phyloP scores from a whole-genome alignment of 2,797 vertebrate species.

The Simalia tracyae region DNA sequence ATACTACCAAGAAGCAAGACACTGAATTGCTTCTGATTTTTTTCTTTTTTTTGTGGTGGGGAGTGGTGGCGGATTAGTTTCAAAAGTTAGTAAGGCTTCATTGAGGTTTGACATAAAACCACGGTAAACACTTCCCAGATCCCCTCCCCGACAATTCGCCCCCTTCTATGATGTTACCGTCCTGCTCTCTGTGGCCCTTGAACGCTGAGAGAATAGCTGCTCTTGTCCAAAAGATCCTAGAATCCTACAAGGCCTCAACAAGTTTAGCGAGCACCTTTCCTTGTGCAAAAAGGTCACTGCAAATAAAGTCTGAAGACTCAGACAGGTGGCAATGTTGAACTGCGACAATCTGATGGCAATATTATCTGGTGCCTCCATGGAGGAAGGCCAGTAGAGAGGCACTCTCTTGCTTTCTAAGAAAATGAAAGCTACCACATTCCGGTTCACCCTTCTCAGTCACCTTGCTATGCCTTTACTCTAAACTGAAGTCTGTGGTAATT shows the following conservation, averaged over 20 bases:
- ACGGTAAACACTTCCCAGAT: background rate
- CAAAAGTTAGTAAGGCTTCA: too few species aligned
- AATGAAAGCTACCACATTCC: background rate
- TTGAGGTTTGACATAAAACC: too few species aligned
- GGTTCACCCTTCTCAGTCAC: background rate
- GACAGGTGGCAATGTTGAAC: too few species aligned
- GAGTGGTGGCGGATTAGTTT: too few species aligned
- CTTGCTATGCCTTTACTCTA: background rate
- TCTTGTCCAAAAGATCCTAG: background rate
- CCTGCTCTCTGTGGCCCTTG: background rate
- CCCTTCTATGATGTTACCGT: too few species aligned
- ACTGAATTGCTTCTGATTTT: background rate
- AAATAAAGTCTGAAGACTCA: background rate
- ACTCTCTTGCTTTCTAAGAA: background rate
- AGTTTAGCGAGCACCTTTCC: background rate
- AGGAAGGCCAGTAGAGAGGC: background rate
- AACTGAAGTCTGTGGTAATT: background rate
- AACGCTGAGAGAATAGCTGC: background rate
- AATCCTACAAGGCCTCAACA: background rate
- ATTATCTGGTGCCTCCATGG: too few species aligned
- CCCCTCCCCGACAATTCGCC: too few species aligned
- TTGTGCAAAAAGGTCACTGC: background rate
- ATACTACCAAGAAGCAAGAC: background rate
- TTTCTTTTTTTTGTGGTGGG: too few species aligned
- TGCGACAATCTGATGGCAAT: background rate